A percentile compares a stretch with the other conserved stretches of the same genome.
phyloP scores from a whole-genome alignment of 2,113 vertebrate species.

The Chauna torquata region DNA sequence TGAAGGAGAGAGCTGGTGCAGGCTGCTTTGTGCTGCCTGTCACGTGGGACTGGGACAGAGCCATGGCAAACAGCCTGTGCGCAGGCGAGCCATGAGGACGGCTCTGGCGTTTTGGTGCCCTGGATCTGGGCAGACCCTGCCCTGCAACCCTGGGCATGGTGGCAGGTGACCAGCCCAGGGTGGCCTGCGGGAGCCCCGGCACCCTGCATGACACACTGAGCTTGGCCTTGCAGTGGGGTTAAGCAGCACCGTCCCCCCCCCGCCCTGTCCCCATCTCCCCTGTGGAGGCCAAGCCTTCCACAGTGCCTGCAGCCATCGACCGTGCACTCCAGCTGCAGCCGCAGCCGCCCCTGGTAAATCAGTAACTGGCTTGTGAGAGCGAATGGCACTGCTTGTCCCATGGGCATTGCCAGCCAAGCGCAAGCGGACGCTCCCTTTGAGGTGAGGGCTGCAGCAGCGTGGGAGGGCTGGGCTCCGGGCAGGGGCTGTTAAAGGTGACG shows the following conservation, averaged over 20 bases:
- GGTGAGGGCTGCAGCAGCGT: background rate
- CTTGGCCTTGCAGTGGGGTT: background rate
- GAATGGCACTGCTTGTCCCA: background rate
- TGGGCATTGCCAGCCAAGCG: background rate
- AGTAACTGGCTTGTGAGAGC: background rate
- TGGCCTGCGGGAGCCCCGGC: background rate
- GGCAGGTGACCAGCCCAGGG: background rate
- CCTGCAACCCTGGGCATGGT: rapidly evolving
- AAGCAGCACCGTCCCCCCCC: background rate
- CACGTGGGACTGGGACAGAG: background rate
- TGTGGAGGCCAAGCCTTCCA: background rate
- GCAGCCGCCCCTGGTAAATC: background rate
- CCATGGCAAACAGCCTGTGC: background rate
- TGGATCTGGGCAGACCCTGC: background rate
- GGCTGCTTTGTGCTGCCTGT: background rate
- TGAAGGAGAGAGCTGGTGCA: background rate
- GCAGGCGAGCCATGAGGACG: background rate
- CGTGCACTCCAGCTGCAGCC: background rate
- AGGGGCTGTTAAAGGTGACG: background rate
- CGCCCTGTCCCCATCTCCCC: background rate
- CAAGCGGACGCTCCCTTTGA: background rate
- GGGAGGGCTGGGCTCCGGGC: background rate
- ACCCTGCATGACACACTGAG: rapidly evolving
- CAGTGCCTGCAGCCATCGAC: background rate
- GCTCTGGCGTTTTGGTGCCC: rapidly evolving